Evolutionary conservation across 2,888 invertebrate genomes (phyloP).

Genomic region (Drosophila antonietae): DNA sequence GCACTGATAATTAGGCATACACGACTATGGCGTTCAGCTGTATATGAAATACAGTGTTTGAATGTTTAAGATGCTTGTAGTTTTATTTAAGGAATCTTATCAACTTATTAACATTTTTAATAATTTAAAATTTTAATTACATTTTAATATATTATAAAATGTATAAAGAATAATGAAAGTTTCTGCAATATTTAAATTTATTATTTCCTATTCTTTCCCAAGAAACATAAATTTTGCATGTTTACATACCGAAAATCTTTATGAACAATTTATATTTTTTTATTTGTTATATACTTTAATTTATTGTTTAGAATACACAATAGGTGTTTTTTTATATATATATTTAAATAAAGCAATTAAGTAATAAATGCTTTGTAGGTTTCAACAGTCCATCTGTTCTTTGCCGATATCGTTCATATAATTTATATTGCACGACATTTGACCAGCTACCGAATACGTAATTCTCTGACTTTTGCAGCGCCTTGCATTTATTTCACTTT

Average conservation of each 20-base stretch:
- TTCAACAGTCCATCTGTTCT: neutral
- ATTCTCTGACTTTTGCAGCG: slow-evolving; percentile 41
- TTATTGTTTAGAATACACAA: no score
- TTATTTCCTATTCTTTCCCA: no score
- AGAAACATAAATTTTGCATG: no score
- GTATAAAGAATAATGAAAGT: no score
- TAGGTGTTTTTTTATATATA: no score
- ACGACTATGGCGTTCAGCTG: neutral
- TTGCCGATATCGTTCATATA: neutral
- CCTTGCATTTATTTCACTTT: slow-evolving; percentile 61
- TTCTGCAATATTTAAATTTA: no score
- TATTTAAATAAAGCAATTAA: neutral
- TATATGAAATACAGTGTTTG: neutral
- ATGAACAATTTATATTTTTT: no score
- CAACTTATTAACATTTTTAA: no score
- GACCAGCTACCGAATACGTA: slow-evolving; percentile 53
- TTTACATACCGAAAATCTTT: no score
- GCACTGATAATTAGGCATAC: neutral
- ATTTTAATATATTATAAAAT: no score
- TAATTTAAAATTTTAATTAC: neutral
- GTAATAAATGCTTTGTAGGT: neutral
- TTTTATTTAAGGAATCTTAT: no score
- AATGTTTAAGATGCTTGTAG: neutral
- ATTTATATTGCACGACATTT: slow-evolving; percentile 18
- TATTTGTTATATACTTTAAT: no score